Base-by-base conservation (phyloP, 1,140 invertebrate genomes). In the Camponotus floridanus region DNA sequence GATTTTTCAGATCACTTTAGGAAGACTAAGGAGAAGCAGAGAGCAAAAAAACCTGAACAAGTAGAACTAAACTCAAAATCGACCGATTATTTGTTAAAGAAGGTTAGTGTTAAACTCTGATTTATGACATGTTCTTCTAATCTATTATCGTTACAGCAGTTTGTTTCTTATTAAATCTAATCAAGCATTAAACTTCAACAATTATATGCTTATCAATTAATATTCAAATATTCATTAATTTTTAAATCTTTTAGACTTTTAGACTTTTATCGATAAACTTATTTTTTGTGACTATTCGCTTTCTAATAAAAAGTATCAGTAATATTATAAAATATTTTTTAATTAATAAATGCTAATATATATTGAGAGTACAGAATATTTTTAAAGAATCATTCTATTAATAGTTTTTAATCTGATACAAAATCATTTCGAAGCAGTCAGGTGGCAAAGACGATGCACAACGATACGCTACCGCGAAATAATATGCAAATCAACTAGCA, bases 401-500 rank as follows among this genome's bases (percentile, higher is more conserved):
- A 73, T 81, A 21, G n/a, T 33, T 13, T 45, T 73, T 83, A 83
- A 83, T 83, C 67, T 73, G 55, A 61, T 42, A 73, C n/a, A 83
- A 48, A 45, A 85, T 71, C 57, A 61, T 76, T 21, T 26, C 15
- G 31, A 31, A 42, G 70, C n/a, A 65, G 59, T 48, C 86, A 88
- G 78, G 70, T 90, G 83, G 78, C n/a, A 65, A 88, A 80, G 86
- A 88, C 78, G 78, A 81, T 67, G 48, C 67, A 65, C 31, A 59
- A 86, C 79, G 79, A 80, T 81, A 76, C 73, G 74, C 67, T 80
- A 85, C 86, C 74, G 80, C 71, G 74, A 86, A 87, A 91, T 92
- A 92, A 93, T 93, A 93, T 93, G 92, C 93, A 93, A 93, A 94
- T 93, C 88, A 90, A 80, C 87, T 79, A 55, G 74, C 85, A 88